phyloP scores from a whole-genome alignment of 2,888 invertebrate genomes.

The Rotaria macrura region DNA sequence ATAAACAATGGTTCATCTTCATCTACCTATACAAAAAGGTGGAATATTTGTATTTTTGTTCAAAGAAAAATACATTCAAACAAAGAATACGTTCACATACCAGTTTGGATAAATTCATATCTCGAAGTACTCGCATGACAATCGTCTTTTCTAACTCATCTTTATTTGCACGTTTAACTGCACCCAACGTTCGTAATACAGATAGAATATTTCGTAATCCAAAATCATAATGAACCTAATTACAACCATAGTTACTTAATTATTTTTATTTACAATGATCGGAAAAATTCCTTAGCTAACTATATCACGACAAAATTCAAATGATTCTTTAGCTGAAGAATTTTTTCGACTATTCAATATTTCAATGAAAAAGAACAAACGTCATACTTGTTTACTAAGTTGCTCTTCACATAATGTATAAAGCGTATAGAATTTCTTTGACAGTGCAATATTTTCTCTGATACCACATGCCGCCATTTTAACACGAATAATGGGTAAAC shows the following conservation, averaged over 20 bases:
- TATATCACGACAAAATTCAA: no score
- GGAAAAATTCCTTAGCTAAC: no score
- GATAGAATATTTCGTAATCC: conserved; percentile 51
- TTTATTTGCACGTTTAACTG: conserved; percentile 46
- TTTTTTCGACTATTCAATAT: no score
- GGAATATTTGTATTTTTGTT: no score
- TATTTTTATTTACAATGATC: no score
- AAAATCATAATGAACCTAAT: conserved; percentile 50
- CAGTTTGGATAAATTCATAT: conserved; percentile 91
- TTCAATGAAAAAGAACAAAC: no score
- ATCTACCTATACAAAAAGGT: conserved; percentile 56
- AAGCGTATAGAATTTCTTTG: conserved; percentile 49
- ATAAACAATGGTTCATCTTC: conserved; percentile 79
- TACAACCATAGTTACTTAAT: background rate
- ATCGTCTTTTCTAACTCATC: conserved; percentile 68
- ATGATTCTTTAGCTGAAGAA: no score
- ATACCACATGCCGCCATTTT: conserved; percentile 50
- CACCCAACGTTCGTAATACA: conserved; percentile 49
- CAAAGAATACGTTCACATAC: conserved; percentile 54
- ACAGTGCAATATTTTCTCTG: conserved; percentile 48
- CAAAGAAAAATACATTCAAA: no score
- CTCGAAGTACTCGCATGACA: conserved; percentile 85
- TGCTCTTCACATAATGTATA: conserved; percentile 52
- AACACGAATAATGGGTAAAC: conserved; percentile 51
- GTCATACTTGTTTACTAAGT: conserved; percentile 47